Evolutionary conservation across 92 coral and sea anemone genomes (phyloP), one percentile per base, ranked within the genome.

Genomic region (Epizoanthus ramosus): DNA sequence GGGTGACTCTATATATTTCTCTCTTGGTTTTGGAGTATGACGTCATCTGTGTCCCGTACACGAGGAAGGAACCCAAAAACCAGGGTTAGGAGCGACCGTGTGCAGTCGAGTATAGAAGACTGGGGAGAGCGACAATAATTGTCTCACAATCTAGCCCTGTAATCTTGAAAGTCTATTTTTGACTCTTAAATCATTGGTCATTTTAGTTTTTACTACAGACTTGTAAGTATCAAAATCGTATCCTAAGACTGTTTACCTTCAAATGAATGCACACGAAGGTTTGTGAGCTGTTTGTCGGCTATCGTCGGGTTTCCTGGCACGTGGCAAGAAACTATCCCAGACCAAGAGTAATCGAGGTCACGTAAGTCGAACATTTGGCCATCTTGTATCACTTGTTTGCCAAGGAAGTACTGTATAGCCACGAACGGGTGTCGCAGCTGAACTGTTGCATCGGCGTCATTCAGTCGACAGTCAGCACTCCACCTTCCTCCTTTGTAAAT

Each of bases 391-490:
- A 31, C 31, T 1, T 12, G 18, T 8, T 64, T 37, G 0, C 1
- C 18, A 12, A 64, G 24, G 18, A 64, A 37, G 35, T 0, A 0
- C 24, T 15, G 1, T 1, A 2, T 2, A 37, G 1, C 5, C 35
- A 12, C 39, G 16, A 9, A 25, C 31, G 24, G 0, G 6, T 12
- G 17, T 12, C 31, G 24, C 35, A 64, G 69, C 21, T 0, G 3
- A 25, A 64, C 69, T 8, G 35, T 64, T 19, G 6, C 31, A 64
- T 64, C 21, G 19, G 69, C 6, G 39, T 64, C 10, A 21, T 64
- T 64, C 39, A 64, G 69, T 6, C 69, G 69, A 65, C 61, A 43
- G 75, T 65, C 85, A 65, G 85, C 85, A 0, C 53, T 19, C 69
- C 84, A 79, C 0, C 35, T 25, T 6, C 69, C 8, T 19, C 69